Base-by-base conservation (phyloP, 2,797 vertebrate genomes). In the Eulemur mongoz region DNA sequence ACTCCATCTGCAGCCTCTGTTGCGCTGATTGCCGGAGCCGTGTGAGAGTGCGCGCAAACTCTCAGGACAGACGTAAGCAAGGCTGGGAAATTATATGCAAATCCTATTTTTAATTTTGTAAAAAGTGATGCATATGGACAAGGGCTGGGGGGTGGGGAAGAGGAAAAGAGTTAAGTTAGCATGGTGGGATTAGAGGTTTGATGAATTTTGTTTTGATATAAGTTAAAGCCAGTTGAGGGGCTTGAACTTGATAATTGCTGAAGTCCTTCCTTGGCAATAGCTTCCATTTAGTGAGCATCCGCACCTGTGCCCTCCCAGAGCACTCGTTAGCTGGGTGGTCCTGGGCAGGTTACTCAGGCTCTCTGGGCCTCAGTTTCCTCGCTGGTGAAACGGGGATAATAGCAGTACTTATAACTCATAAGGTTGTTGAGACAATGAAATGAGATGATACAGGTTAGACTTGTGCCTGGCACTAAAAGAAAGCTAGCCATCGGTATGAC, bases 321-420 rank as follows among this genome's bases (percentile, higher is more conserved):
- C n/a, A 7, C 15, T 14, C 45, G 4, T 10, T 15, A 7, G 75
- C 59, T 27, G 27, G 70, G 57, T 5, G 52, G n/a, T 35, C 18
- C 20, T 50, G n/a, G 38, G 22, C 27, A 32, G 38, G 52, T 25
- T 2, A 4, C 69, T 67, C 2, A 4, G 63, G 52, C 43, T 32
- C 30, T 43, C 82, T 52, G 25, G 69, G 86, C 69, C 75, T 89
- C 84, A 13, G 85, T 57, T 73, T 93, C 63, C 75, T 83, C 15
- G 2, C 52, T 50, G 3, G 75, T n/a, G 57, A 63, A 79, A 35
- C 8, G 67, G 52, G 35, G 38, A 13, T 52, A 45, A 4, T 40
- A 32, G 23, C 30, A 5, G 23, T 25, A 32, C n/a, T n/a, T 48
- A 15, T 30, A 13, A 59, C 7, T 27, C 52, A 8, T 23, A 40